phyloP scores from a whole-genome alignment of 2,888 invertebrate genomes.

The Ernsta delagoae region DNA sequence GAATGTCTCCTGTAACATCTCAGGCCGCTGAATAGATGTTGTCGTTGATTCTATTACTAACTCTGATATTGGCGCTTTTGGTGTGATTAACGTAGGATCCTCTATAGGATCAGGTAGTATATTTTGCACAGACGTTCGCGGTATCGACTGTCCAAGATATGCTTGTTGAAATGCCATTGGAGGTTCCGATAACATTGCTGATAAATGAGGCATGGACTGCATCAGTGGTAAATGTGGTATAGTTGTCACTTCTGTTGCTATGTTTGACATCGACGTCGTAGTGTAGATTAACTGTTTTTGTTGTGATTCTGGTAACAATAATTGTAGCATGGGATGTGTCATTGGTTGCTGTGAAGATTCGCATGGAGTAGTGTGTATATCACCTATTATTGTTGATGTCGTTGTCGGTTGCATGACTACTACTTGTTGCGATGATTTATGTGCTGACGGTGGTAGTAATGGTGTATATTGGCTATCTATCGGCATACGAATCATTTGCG shows the following conservation, averaged over 20 bases:
- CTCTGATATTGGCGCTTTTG: not conserved
- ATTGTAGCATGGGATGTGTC: not conserved
- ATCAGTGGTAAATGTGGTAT: conserved; percentile 12
- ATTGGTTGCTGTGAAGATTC: not conserved
- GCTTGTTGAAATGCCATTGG: not conserved
- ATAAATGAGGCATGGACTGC: conserved; percentile 13
- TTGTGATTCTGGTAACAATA: not conserved
- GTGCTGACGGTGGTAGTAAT: too few species aligned
- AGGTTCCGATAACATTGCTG: conserved; percentile 13
- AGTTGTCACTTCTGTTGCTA: not conserved
- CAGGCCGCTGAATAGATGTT: not conserved
- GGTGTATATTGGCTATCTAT: not conserved
- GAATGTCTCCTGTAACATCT: not conserved
- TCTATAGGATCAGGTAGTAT: not conserved
- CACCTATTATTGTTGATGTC: too few species aligned
- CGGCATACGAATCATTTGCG: not conserved
- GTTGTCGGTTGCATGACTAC: too few species aligned
- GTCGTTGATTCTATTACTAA: not conserved
- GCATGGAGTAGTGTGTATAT: too few species aligned
- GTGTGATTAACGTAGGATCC: not conserved
- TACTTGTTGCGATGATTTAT: too few species aligned
- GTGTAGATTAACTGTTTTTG: not conserved
- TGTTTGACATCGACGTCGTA: not conserved
- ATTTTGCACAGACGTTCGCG: not conserved
- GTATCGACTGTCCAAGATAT: not conserved